Base-by-base conservation (phyloP, 2,888 invertebrate genomes). In the Flexamia atlantica region DNA sequence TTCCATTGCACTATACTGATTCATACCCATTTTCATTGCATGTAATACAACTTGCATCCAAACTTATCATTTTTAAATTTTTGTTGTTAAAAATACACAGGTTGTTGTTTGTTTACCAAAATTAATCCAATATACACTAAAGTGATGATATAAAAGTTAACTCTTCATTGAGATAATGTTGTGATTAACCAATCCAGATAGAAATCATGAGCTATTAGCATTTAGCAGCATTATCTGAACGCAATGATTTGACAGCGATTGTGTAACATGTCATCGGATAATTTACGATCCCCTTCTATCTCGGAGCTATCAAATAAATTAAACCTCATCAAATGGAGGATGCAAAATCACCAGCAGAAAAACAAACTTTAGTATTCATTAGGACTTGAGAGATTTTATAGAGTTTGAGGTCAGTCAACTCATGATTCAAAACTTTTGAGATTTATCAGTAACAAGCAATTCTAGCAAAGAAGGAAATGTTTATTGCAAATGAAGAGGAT, bases 361-460 rank as follows among this genome's bases (percentile, higher is more conserved):
- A 64, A 64, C 64, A 64, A 64, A 20, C 64, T 64, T 25, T 64
- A 64, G 12, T 64, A 28, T 30, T 64, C 64, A 64, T 64, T 64
- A 64, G 30, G 64, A 28, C 53, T 53, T 20, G 4, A 64, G 64
- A 64, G 30, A 12, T 64, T 25, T 64, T 28, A 64, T 64, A 14
- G 12, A 25, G 14, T 28, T 64, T 14, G 30, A 30, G 64, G 64
- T 64, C 64, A 64, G 4, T 64, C 28, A 64, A 64, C 64, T 64
- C 17, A n/a, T n/a, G n/a, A n/a, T n/a, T n/a, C n/a, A n/a, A n/a
- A n/a, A 9, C 36, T 9, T 36, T 36, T 36, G 36, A 36, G 36
- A 36, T 36, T 9, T 4, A 36, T 36, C 36, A 36, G 36, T 9
- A 36, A 7, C 36, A 9, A 36, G 36, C 9, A 9, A 36, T 36